Conservation (phyloP, 2,797 vertebrate species). For the Kryptolebias ocellatus region DNA sequence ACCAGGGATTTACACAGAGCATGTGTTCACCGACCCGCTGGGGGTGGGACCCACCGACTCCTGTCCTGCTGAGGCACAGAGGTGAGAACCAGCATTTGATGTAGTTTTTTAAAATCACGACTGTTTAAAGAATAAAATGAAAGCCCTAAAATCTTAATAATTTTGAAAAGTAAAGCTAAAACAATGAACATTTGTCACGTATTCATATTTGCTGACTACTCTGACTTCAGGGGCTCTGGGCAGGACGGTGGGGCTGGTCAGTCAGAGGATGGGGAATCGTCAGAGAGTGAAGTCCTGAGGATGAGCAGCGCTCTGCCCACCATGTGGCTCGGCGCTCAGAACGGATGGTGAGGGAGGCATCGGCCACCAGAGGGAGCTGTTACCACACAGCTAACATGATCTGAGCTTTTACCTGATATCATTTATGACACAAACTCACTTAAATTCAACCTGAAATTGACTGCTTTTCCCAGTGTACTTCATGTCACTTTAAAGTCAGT, state of each 20-base stretch:
- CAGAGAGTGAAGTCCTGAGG: constrained; percentile 88
- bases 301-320: constrained; percentile 97
- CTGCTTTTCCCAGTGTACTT: background rate
- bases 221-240: constrained; percentile 77
- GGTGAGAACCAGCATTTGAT: constrained; percentile 52
- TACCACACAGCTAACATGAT: background rate
- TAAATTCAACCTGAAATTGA: background rate
- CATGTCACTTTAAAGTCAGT: background rate
- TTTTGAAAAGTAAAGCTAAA: too few species aligned
- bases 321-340: constrained; percentile 99
- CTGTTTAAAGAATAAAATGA: too few species aligned
- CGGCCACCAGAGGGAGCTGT: constrained; percentile 46
- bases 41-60: constrained; percentile 87
- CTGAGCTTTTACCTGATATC: background rate
- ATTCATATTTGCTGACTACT: background rate
- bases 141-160: too few species aligned
- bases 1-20: constrained; percentile 95
- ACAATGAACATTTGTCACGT: too few species aligned
- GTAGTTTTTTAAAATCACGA: too few species aligned
- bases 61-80: constrained; percentile 71
- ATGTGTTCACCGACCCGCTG: constrained; percentile 97
- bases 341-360: constrained; percentile 88
- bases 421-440: background rate
- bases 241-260: constrained; percentile 78
- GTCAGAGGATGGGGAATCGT: constrained; percentile 82